These are phyloP conservation scores for Microtus montanus DNA, from an alignment of 2,113 vertebrate species.

Conservation along the genomic window DNA sequence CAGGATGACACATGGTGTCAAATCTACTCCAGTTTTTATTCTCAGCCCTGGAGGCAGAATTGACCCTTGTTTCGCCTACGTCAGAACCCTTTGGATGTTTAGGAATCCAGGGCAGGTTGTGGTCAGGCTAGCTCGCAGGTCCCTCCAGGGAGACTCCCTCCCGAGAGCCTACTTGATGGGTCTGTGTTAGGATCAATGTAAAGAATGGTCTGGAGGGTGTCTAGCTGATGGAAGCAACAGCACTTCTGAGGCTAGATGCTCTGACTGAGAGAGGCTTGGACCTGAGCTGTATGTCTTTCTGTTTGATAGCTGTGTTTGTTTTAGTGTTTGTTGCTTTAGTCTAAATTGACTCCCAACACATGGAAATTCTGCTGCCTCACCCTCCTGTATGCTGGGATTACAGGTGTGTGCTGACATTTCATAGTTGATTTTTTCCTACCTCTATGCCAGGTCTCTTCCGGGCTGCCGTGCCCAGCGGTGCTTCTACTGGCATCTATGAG, in stretches of 20 bases:
- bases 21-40: too few relatives aligned
- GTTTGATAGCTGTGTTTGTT: neutral
- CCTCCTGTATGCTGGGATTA: neutral
- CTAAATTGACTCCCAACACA: neutral
- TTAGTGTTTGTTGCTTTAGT: too few relatives aligned
- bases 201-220: neutral
- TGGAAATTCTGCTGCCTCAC: neutral
- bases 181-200: neutral
- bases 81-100: neutral
- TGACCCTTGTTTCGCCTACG: neutral
- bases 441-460: constrained; percentile 92
- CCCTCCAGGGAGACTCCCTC: neutral
- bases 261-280: neutral
- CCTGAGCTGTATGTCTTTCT: neutral
- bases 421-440: accelerated
- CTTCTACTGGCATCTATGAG: constrained; percentile 98
- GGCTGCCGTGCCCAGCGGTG: constrained; percentile 97
- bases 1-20: neutral
- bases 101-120: neutral
- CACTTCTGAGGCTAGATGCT: neutral
- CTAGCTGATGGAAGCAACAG: neutral
- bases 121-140: neutral
- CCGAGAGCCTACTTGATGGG: neutral
- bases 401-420: neutral
- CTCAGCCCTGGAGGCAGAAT: neutral